Evolutionary conservation across 2,113 vertebrate genomes (phyloP).

Genomic region (Hylia prasina): DNA sequence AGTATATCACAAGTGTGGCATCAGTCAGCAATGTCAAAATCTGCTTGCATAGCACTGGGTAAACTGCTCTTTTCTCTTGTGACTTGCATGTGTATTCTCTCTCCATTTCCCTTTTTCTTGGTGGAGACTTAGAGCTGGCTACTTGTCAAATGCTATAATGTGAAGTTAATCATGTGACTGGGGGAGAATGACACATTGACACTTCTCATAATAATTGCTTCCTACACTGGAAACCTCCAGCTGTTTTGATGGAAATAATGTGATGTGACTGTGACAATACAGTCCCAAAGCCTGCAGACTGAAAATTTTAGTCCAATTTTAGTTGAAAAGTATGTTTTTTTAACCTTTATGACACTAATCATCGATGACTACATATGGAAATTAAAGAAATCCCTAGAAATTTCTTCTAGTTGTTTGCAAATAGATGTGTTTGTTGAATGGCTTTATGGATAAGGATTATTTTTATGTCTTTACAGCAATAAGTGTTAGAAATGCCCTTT

Average conservation of each 20-base stretch:
- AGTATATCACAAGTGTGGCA: not conserved
- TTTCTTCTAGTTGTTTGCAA: not conserved
- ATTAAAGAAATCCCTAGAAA: not conserved
- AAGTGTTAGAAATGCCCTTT: not conserved
- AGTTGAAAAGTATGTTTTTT: not conserved
- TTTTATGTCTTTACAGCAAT: not conserved
- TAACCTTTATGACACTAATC: not conserved
- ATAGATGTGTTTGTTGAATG: not conserved
- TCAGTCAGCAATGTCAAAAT: not conserved
- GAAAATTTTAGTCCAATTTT: not conserved
- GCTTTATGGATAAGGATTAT: not conserved
- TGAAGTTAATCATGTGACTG: slow-evolving; percentile 16
- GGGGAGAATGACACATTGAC: slow-evolving; percentile 24
- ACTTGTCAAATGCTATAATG: slow-evolving; percentile 12
- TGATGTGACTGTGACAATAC: slow-evolving; percentile 17
- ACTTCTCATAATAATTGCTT: slow-evolving; percentile 49
- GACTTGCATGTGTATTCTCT: not conserved
- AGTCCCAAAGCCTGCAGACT: not conserved
- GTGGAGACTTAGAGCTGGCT: not conserved
- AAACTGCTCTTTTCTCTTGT: not conserved
- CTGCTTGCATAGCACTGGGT: not conserved
- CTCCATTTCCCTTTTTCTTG: not conserved
- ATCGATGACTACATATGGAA: not conserved
- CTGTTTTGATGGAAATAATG: slow-evolving; percentile 36
- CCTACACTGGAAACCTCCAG: slow-evolving; percentile 38